A percentile compares a stretch with the other conserved stretches of the same genome.
Conservation (phyloP, 2,797 vertebrate genomes). For the Poecilia picta region DNA sequence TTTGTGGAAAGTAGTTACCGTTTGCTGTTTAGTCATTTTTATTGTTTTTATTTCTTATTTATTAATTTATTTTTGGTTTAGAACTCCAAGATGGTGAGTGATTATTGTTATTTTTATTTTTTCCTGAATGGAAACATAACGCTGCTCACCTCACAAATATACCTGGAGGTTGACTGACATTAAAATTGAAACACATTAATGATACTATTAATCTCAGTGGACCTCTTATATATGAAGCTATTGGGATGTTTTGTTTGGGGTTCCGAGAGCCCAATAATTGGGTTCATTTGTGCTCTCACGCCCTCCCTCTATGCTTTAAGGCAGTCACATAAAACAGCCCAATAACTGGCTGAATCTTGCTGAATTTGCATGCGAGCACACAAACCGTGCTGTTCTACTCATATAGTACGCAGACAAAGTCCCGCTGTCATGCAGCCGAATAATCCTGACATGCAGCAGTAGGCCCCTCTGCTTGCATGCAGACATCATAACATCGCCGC, state of each 20-base stretch:
- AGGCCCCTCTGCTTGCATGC: constrained; percentile 61
- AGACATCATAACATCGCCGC: constrained; percentile 59
- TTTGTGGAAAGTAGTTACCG: constrained; percentile 61
- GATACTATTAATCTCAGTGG: constrained; percentile 70
- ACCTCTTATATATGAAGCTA: constrained; percentile 86
- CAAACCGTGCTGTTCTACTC: constrained; percentile 19
- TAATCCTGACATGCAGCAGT: constrained; percentile 32
- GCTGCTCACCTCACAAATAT: constrained; percentile 74
- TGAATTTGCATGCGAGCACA: constrained; percentile 72
- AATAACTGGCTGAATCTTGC: constrained; percentile 79
- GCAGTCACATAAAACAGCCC: constrained; percentile 74
- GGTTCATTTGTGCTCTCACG: constrained; percentile 45
- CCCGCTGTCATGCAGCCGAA: constrained; percentile 28
- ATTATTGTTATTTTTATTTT: constrained; percentile 35
- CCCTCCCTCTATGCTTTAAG: constrained; percentile 22
- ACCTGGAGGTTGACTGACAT: constrained; percentile 84
- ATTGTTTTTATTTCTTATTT: constrained; percentile 59
- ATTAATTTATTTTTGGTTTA: constrained; percentile 73
- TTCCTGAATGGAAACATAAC: constrained; percentile 63
- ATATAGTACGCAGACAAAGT: constrained; percentile 7
- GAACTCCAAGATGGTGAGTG: constrained; percentile 86
- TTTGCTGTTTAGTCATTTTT: constrained; percentile 71
- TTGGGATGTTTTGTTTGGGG: constrained; percentile 77
- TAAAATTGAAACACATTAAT: constrained; percentile 42
- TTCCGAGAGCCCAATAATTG: constrained; percentile 45